phyloP scores from a whole-genome alignment of 2,113 vertebrate genomes.

The Drymodes brunneopygia region DNA sequence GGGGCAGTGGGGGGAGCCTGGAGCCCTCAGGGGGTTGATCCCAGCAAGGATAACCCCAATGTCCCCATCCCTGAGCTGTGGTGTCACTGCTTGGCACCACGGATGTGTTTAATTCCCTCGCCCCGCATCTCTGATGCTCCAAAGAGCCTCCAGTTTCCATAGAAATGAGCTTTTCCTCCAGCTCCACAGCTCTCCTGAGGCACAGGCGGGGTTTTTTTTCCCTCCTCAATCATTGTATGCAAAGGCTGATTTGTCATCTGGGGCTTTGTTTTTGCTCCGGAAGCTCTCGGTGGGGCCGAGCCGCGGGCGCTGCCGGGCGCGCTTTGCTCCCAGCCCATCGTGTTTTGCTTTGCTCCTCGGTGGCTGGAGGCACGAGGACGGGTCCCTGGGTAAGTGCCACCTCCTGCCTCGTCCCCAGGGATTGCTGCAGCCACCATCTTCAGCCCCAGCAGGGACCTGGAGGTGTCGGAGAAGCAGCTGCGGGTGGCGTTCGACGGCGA shows the following conservation, averaged over 20 bases:
- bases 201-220: not conserved
- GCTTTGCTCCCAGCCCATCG: not conserved
- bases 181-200: not conserved
- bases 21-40: not conserved
- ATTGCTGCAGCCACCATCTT: conserved; percentile 96
- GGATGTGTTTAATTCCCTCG: not conserved
- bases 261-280: not conserved
- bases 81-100: no score
- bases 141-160: not conserved
- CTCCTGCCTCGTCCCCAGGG: conserved; percentile 61
- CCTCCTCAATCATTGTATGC: not conserved
- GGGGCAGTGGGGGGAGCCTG: not conserved
- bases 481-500: conserved; percentile 94
- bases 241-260: not conserved
- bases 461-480: conserved; percentile 86
- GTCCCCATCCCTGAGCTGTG: accelerated
- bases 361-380: accelerated
- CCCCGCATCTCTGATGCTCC: not conserved
- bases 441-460: conserved; percentile 80
- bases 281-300: not conserved
- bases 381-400: not conserved
- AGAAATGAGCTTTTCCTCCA: not conserved
- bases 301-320: not conserved
- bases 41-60: not conserved
- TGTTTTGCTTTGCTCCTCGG: not conserved